These are phyloP conservation scores for Urocyon cinereoargenteus DNA, from an alignment of 2,797 vertebrate genomes.

Conservation along the genomic window DNA sequence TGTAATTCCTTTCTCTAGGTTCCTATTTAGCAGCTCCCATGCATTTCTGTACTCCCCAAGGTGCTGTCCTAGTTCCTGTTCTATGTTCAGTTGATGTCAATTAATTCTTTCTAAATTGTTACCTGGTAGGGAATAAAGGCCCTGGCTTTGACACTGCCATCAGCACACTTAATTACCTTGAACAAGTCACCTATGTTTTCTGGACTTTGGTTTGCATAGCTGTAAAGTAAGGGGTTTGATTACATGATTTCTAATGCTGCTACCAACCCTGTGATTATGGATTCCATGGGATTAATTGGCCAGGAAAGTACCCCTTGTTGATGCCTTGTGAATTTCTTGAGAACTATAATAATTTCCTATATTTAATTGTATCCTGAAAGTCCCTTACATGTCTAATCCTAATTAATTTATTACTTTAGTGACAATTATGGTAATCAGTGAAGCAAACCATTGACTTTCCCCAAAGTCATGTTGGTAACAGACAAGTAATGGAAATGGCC, in stretches of 20 bases:
- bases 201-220: background rate
- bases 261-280: background rate
- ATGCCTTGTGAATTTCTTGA: background rate
- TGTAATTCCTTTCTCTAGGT: constrained; percentile 36
- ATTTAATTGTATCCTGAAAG: background rate
- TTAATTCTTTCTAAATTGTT: constrained; percentile 62
- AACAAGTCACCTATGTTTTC: constrained; percentile 52
- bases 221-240: background rate
- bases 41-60: background rate
- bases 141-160: constrained; percentile 11
- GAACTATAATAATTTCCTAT: background rate
- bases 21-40: constrained; percentile 2
- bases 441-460: background rate
- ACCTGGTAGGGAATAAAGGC: background rate
- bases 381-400: background rate
- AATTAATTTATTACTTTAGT: background rate
- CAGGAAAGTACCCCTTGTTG: background rate
- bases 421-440: background rate
- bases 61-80: constrained; percentile 26
- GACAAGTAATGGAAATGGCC: background rate
- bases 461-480: background rate
- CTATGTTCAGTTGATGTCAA: constrained; percentile 39
- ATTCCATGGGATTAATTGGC: background rate
- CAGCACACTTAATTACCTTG: constrained; percentile 60
- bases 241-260: background rate